Percentiles rank a stretch among this genome's conserved stretches.
Evolutionary conservation across 2,113 vertebrate species (phyloP).

Genomic region (Etia nguti): DNA sequence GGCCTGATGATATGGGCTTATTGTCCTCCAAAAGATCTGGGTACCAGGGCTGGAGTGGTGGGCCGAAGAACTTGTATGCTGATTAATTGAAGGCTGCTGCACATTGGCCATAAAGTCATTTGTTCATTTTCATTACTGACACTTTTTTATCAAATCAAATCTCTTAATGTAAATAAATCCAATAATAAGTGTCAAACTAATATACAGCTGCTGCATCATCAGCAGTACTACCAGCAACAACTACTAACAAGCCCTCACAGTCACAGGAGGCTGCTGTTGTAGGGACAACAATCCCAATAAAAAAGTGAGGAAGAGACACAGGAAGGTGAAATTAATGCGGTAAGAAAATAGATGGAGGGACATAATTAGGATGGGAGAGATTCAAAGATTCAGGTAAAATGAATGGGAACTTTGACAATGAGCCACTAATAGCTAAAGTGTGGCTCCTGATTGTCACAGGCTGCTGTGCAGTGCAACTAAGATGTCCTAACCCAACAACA

Average conservation of each 20-base stretch:
- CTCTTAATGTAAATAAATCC: rapidly evolving
- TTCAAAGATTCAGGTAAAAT: neutral
- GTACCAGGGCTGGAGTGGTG: neutral
- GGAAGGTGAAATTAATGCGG: neutral
- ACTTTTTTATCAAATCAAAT: neutral
- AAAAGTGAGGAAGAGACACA: neutral
- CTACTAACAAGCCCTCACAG: neutral
- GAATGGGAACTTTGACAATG: neutral
- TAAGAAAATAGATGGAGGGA: neutral
- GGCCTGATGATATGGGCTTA: neutral
- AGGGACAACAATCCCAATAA: neutral
- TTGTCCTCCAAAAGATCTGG: neutral
- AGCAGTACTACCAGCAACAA: neutral
- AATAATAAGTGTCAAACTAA: neutral
- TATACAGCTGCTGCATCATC: rapidly evolving
- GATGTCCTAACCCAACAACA: neutral
- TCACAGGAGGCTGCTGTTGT: neutral
- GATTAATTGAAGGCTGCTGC: neutral
- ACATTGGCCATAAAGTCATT: neutral
- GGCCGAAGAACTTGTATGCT: neutral
- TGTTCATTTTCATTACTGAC: neutral
- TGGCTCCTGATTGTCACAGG: neutral
- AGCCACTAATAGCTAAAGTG: neutral
- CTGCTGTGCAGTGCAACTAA: neutral
- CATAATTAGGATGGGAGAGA: neutral